phyloP scores from a whole-genome alignment of 2,888 invertebrate species.

The Brachycybe producta region DNA sequence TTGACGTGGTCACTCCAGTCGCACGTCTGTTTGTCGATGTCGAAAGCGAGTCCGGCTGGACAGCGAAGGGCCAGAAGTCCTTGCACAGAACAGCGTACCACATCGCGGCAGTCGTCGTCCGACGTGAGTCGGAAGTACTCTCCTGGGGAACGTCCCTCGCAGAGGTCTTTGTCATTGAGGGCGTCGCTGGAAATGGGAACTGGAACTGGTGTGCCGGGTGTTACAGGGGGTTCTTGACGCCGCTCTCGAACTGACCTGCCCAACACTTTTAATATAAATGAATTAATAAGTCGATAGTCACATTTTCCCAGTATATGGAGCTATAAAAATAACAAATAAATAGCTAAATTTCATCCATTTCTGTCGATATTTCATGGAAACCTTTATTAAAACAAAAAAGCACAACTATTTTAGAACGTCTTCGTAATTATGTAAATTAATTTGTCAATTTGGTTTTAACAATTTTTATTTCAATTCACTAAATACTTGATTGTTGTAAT shows the following conservation, averaged over 20 bases:
- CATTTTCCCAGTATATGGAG: no score
- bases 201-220: conserved; percentile 13
- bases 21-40: conserved; percentile 87
- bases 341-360: no score
- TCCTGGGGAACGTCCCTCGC: conserved; percentile 73
- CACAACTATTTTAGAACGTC: no score
- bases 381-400: no score
- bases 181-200: conserved; percentile 16
- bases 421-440: no score
- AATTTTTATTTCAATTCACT: no score
- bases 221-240: conserved; percentile 1
- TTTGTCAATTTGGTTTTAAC: no score
- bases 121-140: conserved; percentile 78
- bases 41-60: conserved; percentile 81
- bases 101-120: conserved; percentile 81
- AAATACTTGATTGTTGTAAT: no score
- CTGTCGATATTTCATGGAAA: no score
- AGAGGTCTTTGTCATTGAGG: conserved; percentile 54
- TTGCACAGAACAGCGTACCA: conserved; percentile 56
- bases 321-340: no score
- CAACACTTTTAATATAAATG: no score
- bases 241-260: conserved; percentile 1
- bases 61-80: conserved; percentile 77
- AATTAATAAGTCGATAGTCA: no score
- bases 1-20: conserved; percentile 94